Evolutionary conservation across 1,140 invertebrate species (phyloP), one percentile per base, ranked within the genome.

Genomic region (Tribolium castaneum): DNA sequence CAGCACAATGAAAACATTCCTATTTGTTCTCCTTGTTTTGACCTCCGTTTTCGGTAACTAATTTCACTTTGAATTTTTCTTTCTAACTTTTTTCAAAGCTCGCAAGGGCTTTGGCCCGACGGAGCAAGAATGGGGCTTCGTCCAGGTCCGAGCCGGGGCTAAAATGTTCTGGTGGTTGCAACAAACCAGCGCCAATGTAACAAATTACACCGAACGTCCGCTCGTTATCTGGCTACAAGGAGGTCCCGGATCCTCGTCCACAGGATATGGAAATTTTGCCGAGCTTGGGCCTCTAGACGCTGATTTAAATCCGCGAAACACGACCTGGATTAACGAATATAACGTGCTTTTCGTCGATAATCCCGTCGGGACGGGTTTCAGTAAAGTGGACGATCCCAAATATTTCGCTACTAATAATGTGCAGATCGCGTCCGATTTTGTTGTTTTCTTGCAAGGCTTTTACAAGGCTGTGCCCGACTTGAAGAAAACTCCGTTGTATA

Each of bases 281-380:
- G 93, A 95, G 83, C 82, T 96, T 0, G 95, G 94, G 2, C 94
- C 94, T 0, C 84, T 92, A 0, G 91, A 94, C 84, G 79, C 90
- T 0, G 85, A 93, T 22, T 86, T 93, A 0, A 89, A 93, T 16
- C 86, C 88, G 9, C 90, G 95, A 81, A 91, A 93, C 78, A 88
- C 89, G 79, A 93, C 92, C 9, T 97, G 95, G 95, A 93, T 94
- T 86, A 88, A 87, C 14, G 50, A 83, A 30, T 92, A 93, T 81
- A 97, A 96, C 84, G 89, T 98, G 4, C 82, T 97, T 0, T 97
- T 96, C 84, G 91, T 97, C 12, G 96, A 97, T 83, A 97, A 95
- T 86, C 96, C 96, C 0, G 95, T 97, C 3, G 96, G 96, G 0
- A 91, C 94, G n/a, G 96, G 96, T 0, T 97, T 91, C 85, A 97